Percentiles rank a stretch among this genome's conserved stretches.
These are phyloP conservation scores for Eristalis intricaria DNA, from an alignment of 2,888 invertebrate species.

Conservation along the genomic window DNA sequence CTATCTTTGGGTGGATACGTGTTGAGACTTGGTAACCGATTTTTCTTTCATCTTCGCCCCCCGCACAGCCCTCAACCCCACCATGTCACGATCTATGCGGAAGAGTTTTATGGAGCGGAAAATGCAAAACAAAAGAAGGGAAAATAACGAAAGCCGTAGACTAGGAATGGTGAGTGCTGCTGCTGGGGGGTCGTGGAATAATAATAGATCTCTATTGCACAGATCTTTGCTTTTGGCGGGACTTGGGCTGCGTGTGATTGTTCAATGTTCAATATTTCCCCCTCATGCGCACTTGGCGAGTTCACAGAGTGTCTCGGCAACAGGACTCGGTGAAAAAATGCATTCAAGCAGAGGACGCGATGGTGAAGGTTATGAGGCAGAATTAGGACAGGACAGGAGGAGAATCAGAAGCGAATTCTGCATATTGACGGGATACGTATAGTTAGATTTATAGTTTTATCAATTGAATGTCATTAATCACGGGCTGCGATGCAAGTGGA, in stretches of 20 bases:
- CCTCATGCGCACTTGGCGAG: neutral
- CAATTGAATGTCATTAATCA: conserved; percentile 69
- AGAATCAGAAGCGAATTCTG: conserved; percentile 20
- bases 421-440: conserved; percentile 53
- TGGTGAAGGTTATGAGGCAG: neutral
- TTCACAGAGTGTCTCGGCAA: neutral
- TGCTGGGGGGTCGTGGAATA: conserved; percentile 10
- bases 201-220: conserved; percentile 44
- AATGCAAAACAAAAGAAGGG: conserved; percentile 67
- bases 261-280: conserved; percentile 48
- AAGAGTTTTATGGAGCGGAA: conserved; percentile 64
- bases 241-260: conserved; percentile 49
- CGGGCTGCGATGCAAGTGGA: conserved; percentile 6
- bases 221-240: conserved; percentile 16
- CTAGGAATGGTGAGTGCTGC: too few relatives aligned
- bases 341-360: neutral
- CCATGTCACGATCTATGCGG: neutral
- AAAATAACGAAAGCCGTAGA: conserved; percentile 13
- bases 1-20: conserved; percentile 46
- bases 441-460: conserved; percentile 67
- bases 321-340: neutral
- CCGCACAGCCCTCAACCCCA: neutral
- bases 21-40: conserved; percentile 64
- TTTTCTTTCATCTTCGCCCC: conserved; percentile 38
- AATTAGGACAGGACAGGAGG: neutral